Evolutionary conservation across 2,888 invertebrate genomes (phyloP).

Genomic region (Protonemura montana): DNA sequence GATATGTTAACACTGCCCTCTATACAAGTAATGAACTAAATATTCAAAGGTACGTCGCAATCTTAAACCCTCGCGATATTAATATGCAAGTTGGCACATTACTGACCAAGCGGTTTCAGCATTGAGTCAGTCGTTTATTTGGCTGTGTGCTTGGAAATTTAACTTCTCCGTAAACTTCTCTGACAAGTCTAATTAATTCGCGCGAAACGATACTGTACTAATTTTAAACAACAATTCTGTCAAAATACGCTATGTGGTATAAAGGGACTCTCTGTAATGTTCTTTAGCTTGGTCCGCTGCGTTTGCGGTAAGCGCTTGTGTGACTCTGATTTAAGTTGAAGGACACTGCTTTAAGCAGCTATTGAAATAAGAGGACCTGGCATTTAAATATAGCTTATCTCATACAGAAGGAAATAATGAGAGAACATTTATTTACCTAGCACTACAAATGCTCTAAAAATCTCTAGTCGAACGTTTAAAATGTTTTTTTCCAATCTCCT

Average conservation of each 20-base stretch:
- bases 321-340: not conserved
- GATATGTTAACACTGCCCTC: too few species aligned
- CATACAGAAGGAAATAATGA: too few species aligned
- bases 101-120: not conserved
- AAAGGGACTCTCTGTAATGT: not conserved
- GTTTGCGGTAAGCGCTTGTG: not conserved
- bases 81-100: not conserved
- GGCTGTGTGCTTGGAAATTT: not conserved
- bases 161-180: conserved; percentile 1
- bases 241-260: not conserved
- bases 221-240: not conserved
- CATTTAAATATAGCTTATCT: too few species aligned
- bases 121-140: not conserved
- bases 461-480: too few species aligned
- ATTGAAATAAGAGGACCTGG: too few species aligned
- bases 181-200: conserved; percentile 4
- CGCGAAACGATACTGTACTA: not conserved
- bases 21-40: too few species aligned
- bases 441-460: too few species aligned
- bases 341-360: too few species aligned
- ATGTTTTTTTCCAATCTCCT: too few species aligned
- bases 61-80: not conserved
- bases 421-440: too few species aligned
- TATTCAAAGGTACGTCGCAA: too few species aligned
- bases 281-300: not conserved